Conservation (phyloP, 2,888 invertebrate genomes). For the Chymomyza fuscimana region DNA sequence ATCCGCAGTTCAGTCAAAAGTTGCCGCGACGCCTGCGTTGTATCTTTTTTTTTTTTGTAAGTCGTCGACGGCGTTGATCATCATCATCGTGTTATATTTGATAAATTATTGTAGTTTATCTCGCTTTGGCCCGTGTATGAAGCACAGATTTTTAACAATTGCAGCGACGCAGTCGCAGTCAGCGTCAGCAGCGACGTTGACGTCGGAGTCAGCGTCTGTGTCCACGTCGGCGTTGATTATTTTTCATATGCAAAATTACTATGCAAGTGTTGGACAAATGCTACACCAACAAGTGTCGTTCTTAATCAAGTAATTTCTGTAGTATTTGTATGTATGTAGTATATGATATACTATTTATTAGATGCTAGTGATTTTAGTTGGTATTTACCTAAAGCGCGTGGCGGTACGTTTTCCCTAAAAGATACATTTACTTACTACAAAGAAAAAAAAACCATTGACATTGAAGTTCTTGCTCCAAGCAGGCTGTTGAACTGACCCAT, state of each 20-base stretch:
- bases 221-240: constrained; percentile 15
- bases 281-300: constrained; percentile 55
- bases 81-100: constrained; percentile 46
- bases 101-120: constrained; percentile 46
- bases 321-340: constrained; percentile 14
- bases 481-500: not conserved
- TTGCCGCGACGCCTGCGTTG: constrained; percentile 38
- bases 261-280: constrained; percentile 35
- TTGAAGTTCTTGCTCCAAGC: not conserved
- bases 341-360: constrained; percentile 2
- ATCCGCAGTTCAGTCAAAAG: constrained; percentile 21
- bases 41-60: not conserved
- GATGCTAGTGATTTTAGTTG: not conserved
- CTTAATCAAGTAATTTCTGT: constrained; percentile 58
- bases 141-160: constrained; percentile 44
- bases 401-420: not conserved
- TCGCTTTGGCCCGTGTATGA: constrained; percentile 50
- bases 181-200: constrained; percentile 10
- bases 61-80: constrained; percentile 42
- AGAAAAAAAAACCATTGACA: not conserved
- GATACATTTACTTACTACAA: no score
- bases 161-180: constrained; percentile 19
- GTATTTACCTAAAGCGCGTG: not conserved
- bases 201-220: constrained; percentile 5
- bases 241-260: constrained; percentile 53